Percentiles rank a stretch among this genome's conserved stretches.
phyloP scores from a whole-genome alignment of 2,113 vertebrate species.

The Eidolon helvum region DNA sequence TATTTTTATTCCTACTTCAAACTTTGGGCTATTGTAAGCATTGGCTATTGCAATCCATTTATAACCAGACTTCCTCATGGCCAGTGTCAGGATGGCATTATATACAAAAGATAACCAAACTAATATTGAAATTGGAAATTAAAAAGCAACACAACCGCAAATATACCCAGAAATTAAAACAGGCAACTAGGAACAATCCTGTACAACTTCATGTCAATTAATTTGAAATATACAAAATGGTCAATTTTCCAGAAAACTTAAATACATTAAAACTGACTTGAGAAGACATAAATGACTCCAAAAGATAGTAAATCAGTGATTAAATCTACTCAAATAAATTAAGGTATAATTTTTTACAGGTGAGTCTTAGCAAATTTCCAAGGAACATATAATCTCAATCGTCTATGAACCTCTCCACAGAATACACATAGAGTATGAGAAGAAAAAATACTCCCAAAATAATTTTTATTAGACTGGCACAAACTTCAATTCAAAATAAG shows the following conservation, averaged over 20 bases:
- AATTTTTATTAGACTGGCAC: background rate
- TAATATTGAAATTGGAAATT: background rate
- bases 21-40: background rate
- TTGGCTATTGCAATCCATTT: background rate
- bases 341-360: background rate
- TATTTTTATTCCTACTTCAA: background rate
- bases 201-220: background rate
- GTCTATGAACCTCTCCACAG: background rate
- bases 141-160: background rate
- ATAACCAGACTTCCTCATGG: background rate
- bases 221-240: background rate
- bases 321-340: background rate
- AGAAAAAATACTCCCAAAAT: background rate
- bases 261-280: background rate
- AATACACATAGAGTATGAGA: background rate
- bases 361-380: conserved; percentile 16
- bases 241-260: background rate
- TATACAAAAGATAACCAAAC: background rate
- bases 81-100: background rate
- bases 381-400: background rate
- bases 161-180: background rate
- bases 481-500: background rate
- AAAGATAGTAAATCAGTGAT: background rate
- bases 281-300: background rate
- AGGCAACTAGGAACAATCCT: background rate